Evolutionary conservation across 2,113 vertebrate genomes (phyloP).

Genomic region (Alces alces): DNA sequence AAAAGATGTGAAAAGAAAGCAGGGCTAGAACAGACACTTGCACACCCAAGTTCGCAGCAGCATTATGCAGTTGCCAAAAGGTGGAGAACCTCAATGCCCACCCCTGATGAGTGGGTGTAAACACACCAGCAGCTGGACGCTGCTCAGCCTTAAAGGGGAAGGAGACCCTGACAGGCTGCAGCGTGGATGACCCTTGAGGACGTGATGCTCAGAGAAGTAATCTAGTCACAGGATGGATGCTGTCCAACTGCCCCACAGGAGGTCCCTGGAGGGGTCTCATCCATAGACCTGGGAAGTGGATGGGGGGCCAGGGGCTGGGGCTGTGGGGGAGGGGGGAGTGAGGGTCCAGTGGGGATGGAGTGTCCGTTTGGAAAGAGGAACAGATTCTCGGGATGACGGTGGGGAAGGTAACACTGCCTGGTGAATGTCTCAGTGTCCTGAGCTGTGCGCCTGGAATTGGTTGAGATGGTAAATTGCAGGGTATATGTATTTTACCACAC

Average conservation of each 20-base stretch:
- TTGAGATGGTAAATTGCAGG: fast-evolving
- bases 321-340: fast-evolving
- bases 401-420: fast-evolving
- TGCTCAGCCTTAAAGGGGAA: background rate
- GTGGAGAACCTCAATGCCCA: background rate
- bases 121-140: fast-evolving
- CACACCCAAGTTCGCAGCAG: fast-evolving
- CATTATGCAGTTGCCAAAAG: fast-evolving
- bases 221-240: background rate
- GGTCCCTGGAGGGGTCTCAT: background rate
- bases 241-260: fast-evolving
- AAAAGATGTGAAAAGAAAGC: background rate
- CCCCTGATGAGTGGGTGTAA: fast-evolving
- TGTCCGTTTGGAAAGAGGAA: background rate
- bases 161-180: fast-evolving
- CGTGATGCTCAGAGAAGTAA: fast-evolving
- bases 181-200: fast-evolving
- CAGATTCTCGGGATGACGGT: background rate
- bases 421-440: background rate
- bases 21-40: fast-evolving
- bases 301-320: fast-evolving
- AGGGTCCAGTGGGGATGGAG: fast-evolving
- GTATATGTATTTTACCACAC: background rate
- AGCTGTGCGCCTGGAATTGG: fast-evolving
- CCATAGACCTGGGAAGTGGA: background rate